These are phyloP conservation scores for Tenthredo scrophulariae DNA, from an alignment of 2,888 invertebrate species.

Conservation along the genomic window DNA sequence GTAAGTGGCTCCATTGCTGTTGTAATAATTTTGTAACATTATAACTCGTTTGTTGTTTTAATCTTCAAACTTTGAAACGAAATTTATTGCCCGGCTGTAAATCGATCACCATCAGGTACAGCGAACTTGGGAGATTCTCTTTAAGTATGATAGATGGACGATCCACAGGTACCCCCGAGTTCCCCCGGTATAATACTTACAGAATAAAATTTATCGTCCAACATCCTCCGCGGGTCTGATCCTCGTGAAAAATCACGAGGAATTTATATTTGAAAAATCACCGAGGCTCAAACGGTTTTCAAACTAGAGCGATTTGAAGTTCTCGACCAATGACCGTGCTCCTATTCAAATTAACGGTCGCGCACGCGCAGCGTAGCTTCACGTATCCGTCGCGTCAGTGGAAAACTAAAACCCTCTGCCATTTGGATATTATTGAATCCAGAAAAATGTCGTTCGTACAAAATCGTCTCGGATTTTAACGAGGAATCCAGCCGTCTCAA, in stretches of 20 bases:
- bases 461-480: neutral
- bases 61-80: neutral
- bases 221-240: neutral
- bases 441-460: neutral
- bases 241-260: neutral
- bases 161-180: neutral
- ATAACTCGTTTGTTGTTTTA: neutral
- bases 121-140: neutral
- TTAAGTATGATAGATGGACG: conserved; percentile 28
- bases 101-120: neutral
- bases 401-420: neutral
- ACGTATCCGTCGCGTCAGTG: neutral
- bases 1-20: neutral
- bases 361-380: neutral
- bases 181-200: neutral
- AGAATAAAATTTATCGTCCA: neutral
- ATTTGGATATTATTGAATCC: neutral
- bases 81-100: neutral
- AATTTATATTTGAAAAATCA: neutral
- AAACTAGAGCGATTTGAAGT: neutral
- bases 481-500: neutral
- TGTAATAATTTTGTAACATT: neutral
- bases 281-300: neutral
- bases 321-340: neutral
- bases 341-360: neutral